Evolutionary conservation across 2,797 vertebrate genomes (phyloP).

Genomic region (Rhabdomys pumilio): DNA sequence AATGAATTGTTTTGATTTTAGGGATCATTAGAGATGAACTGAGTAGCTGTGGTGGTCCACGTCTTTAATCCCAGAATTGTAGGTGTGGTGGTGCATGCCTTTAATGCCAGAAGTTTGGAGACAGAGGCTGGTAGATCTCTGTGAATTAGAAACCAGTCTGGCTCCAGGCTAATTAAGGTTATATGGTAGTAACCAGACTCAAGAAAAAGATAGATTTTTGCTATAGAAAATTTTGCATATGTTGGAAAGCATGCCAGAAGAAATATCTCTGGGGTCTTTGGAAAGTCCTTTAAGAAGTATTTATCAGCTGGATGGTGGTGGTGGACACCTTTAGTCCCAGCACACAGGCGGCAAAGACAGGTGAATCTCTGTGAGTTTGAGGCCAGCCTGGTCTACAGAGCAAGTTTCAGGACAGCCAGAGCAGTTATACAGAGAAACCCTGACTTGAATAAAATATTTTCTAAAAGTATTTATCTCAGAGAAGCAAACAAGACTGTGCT

Average conservation of each 20-base stretch:
- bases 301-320: neutral
- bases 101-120: neutral
- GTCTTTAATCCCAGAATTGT: neutral
- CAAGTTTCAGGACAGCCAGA: neutral
- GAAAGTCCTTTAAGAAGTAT: neutral
- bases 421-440: neutral
- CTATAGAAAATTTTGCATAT: neutral
- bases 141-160: neutral
- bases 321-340: neutral
- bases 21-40: neutral
- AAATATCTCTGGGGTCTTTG: neutral
- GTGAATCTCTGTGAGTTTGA: neutral
- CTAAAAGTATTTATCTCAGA: neutral
- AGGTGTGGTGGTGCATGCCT: neutral
- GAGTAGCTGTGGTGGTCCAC: neutral
- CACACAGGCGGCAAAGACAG: neutral
- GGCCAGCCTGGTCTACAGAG: neutral
- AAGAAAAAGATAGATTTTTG: neutral
- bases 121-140: neutral
- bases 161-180: neutral
- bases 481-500: neutral
- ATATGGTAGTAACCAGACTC: neutral
- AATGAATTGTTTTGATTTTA: neutral
- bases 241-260: neutral
- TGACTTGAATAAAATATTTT: neutral